phyloP scores from a whole-genome alignment of 2,888 invertebrate genomes.

The Deroplatys truncata region DNA sequence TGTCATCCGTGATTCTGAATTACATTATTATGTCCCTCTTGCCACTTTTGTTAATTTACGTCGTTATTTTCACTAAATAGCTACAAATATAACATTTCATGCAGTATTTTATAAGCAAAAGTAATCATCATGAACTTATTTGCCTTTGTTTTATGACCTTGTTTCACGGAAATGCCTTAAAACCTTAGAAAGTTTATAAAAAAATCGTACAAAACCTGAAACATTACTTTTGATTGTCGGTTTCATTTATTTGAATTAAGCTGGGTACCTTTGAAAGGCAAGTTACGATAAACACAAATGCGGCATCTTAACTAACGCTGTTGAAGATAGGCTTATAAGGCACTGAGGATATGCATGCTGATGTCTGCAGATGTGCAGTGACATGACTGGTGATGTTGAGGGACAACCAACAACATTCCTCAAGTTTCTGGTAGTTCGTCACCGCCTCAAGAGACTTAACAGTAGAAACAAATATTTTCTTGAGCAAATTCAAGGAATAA shows the following conservation, averaged over 20 bases:
- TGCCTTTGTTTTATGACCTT: no score
- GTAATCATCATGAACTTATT: no score
- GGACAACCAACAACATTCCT: slow-evolving; percentile 3
- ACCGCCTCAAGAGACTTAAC: not conserved
- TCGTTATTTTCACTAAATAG: no score
- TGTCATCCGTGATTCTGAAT: no score
- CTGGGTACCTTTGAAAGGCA: not conserved
- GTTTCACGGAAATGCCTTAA: not conserved
- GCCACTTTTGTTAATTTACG: no score
- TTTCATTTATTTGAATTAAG: not conserved
- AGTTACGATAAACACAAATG: not conserved
- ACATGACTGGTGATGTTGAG: not conserved
- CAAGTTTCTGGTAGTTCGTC: not conserved
- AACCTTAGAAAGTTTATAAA: not conserved
- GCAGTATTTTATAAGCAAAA: no score
- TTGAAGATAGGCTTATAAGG: not conserved
- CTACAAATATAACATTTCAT: no score
- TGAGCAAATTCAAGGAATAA: no score
- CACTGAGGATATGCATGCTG: not conserved
- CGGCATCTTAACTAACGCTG: not conserved
- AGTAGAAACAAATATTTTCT: no score
- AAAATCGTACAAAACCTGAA: not conserved
- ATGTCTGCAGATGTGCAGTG: not conserved
- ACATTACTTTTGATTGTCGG: not conserved
- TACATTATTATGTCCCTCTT: no score